Percentiles rank a stretch among this genome's conserved stretches.
These are phyloP conservation scores for Helostoma temminkii DNA, from an alignment of 2,797 vertebrate species.

Conservation along the genomic window DNA sequence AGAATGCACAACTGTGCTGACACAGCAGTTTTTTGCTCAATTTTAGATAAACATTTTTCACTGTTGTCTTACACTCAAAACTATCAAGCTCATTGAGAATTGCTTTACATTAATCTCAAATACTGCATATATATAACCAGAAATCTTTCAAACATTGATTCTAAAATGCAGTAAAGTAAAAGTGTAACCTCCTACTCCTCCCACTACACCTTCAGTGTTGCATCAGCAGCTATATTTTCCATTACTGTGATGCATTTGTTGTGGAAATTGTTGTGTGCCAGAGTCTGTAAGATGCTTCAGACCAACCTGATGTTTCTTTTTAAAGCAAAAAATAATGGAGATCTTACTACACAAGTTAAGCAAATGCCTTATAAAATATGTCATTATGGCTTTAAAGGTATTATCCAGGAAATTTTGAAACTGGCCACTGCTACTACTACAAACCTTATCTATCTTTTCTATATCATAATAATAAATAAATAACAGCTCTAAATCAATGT, in stretches of 20 bases:
- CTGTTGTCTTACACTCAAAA: constrained; percentile 41
- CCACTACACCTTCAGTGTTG: constrained; percentile 5
- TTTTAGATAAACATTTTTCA: constrained; percentile 53
- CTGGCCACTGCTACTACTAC: too few species aligned
- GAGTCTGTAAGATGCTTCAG: constrained; percentile 13
- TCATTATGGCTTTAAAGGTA: neutral
- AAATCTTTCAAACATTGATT: constrained; percentile 33
- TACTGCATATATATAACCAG: constrained; percentile 12
- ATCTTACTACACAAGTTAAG: neutral
- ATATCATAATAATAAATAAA: too few species aligned
- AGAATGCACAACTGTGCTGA: constrained; percentile 64
- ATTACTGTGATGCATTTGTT: constrained; percentile 27
- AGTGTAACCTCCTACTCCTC: constrained; percentile 3
- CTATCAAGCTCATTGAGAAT: constrained; percentile 26
- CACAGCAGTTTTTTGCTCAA: constrained; percentile 47
- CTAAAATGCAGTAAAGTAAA: constrained; percentile 14
- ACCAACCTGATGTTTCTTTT: neutral
- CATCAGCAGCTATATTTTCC: constrained; percentile 34
- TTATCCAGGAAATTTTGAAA: too few species aligned
- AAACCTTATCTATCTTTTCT: too few species aligned
- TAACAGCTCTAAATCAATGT: neutral
- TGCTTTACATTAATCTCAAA: constrained; percentile 7
- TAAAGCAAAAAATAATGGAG: neutral
- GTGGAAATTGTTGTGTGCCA: constrained; percentile 10
- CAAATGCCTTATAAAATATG: neutral